A percentile compares a stretch with the other conserved stretches of the same genome.
Evolutionary conservation across 2,888 invertebrate genomes (phyloP).

Genomic region (Arenicola marina): DNA sequence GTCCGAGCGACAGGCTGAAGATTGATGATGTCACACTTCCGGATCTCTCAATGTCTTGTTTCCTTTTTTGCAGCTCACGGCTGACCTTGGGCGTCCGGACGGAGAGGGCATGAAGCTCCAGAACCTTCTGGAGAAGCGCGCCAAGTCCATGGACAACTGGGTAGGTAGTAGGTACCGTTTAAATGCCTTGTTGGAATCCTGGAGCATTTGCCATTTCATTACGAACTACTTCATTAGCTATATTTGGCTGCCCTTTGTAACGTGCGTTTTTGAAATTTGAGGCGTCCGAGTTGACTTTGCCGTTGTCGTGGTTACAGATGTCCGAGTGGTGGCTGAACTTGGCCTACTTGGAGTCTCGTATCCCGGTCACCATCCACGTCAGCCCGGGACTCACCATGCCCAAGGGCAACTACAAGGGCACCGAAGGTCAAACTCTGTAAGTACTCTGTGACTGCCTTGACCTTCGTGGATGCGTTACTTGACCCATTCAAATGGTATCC

Average conservation of each 20-base stretch:
- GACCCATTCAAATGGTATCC: no score
- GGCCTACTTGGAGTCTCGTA: slow-evolving; percentile 84
- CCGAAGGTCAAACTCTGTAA: neutral
- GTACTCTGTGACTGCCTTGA: neutral
- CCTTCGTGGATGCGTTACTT: no score
- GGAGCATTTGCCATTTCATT: no score
- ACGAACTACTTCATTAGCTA: no score
- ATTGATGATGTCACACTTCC: no score
- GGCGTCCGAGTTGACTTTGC: neutral
- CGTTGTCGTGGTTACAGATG: slow-evolving; percentile 63
- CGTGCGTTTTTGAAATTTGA: no score
- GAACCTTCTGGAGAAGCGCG: neutral
- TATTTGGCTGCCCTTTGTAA: no score
- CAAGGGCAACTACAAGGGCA: slow-evolving; percentile 18
- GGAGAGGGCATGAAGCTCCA: neutral
- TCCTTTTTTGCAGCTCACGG: neutral
- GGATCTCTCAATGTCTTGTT: no score
- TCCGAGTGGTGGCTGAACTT: slow-evolving; percentile 86
- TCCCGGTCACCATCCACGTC: slow-evolving; percentile 81
- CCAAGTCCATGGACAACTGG: neutral
- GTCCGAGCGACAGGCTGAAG: no score
- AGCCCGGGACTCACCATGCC: slow-evolving; percentile 87
- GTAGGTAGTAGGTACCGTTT: no score
- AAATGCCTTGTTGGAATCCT: no score
- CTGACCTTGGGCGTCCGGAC: neutral